Evolutionary conservation across 2,797 vertebrate species (phyloP).

Genomic region (Coilia nasus): DNA sequence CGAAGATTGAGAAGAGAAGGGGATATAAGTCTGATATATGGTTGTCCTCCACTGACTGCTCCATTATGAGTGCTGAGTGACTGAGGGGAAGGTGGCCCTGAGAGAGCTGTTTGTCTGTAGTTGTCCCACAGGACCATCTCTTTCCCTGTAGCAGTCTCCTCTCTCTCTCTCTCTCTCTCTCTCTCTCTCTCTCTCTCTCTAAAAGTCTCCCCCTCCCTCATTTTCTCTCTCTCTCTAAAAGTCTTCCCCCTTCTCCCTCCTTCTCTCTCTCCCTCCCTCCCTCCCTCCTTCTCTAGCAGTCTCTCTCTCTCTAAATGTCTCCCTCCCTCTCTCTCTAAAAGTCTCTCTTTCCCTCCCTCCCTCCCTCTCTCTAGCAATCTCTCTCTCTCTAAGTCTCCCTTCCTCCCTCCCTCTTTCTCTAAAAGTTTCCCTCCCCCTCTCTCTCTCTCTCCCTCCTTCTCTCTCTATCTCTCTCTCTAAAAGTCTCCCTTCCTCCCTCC

Average conservation of each 20-base stretch:
- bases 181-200: neutral
- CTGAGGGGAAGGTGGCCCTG: neutral
- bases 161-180: neutral
- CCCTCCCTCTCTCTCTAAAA: neutral
- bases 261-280: neutral
- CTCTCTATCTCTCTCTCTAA: slow-evolving; percentile 28
- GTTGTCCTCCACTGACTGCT: neutral
- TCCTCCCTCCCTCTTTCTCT: neutral
- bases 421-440: neutral
- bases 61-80: neutral
- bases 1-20: neutral
- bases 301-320: neutral
- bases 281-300: neutral
- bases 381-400: neutral
- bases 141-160: neutral
- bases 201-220: no score
- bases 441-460: neutral
- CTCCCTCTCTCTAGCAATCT: neutral
- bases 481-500: neutral
- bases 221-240: neutral
- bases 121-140: neutral
- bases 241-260: neutral
- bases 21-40: neutral
- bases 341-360: neutral
- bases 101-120: neutral